Percentiles rank a stretch among this genome's conserved stretches.
These are phyloP conservation scores for Eretmocerus hayati DNA, from an alignment of 2,888 invertebrate genomes.

Conservation along the genomic window DNA sequence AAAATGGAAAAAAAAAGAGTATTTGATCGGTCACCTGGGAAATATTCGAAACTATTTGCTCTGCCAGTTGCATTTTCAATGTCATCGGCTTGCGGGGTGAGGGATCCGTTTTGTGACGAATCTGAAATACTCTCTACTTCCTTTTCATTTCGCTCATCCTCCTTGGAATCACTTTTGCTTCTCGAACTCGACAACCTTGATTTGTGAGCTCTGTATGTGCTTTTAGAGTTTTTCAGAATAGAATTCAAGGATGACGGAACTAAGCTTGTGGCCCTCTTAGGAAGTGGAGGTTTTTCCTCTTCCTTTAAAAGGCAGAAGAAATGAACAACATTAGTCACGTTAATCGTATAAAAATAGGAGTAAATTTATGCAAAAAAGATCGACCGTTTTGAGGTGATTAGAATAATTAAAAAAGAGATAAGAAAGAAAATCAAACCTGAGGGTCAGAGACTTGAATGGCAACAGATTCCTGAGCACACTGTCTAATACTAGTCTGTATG, in stretches of 20 bases:
- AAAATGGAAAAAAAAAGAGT: too few species aligned
- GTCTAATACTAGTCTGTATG: conserved; percentile 37
- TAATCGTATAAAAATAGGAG: too few species aligned
- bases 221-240: conserved; percentile 35
- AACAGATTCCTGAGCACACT: conserved; percentile 35
- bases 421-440: too few species aligned
- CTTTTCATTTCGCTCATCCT: conserved; percentile 20
- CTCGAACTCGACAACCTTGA: conserved; percentile 10
- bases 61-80: conserved; percentile 48
- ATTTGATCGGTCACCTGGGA: conserved; percentile 47
- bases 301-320: conserved; percentile 19
- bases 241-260: conserved; percentile 31
- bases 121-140: conserved; percentile 34
- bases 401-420: too few species aligned
- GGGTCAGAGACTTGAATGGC: conserved; percentile 40
- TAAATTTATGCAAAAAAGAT: too few species aligned
- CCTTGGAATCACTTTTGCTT: conserved; percentile 4
- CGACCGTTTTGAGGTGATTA: too few species aligned
- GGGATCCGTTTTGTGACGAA: conserved; percentile 30
- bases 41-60: conserved; percentile 64
- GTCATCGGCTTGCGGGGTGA: conserved; percentile 32
- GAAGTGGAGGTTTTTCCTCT: conserved; percentile 37
- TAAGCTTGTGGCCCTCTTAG: conserved; percentile 36
- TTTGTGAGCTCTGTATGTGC: conserved; percentile 31
- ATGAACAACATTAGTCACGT: too few species aligned